These are phyloP conservation scores for Toxotes lorentzi DNA, from an alignment of 2,797 vertebrate genomes.

Conservation along the genomic window DNA sequence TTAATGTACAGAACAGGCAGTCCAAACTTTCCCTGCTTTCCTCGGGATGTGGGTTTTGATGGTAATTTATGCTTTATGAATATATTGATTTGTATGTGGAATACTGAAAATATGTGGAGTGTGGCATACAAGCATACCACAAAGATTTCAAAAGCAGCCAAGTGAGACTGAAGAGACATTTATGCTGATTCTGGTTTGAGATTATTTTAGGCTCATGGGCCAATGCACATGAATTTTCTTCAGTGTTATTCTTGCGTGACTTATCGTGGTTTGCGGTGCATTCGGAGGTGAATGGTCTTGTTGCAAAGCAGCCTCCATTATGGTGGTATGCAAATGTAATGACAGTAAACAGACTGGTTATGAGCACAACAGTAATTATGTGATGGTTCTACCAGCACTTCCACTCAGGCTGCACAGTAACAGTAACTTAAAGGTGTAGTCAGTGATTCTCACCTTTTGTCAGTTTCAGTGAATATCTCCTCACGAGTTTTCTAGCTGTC, in stretches of 20 bases:
- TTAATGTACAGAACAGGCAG: not conserved
- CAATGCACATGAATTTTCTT: not conserved
- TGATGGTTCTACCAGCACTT: not conserved
- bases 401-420: constrained; percentile 2
- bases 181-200: not conserved
- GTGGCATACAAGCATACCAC: not conserved
- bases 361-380: constrained; percentile 20
- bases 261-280: not conserved
- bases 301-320: not conserved
- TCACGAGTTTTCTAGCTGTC: no score
- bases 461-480: no score
- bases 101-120: not conserved
- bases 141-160: constrained; percentile 7
- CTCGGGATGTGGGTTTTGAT: constrained; percentile 26
- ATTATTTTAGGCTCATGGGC: not conserved
- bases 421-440: not conserved
- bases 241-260: not conserved
- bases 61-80: constrained; percentile 43
- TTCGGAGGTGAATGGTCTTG: not conserved
- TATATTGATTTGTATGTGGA: constrained; percentile 13
- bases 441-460: no score
- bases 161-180: not conserved
- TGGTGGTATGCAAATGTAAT: constrained; percentile 37
- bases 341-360: constrained; percentile 19
- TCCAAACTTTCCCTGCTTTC: constrained; percentile 12